Evolutionary conservation across 1,140 invertebrate species (phyloP).

Genomic region (Luehdorfia chinensis): DNA sequence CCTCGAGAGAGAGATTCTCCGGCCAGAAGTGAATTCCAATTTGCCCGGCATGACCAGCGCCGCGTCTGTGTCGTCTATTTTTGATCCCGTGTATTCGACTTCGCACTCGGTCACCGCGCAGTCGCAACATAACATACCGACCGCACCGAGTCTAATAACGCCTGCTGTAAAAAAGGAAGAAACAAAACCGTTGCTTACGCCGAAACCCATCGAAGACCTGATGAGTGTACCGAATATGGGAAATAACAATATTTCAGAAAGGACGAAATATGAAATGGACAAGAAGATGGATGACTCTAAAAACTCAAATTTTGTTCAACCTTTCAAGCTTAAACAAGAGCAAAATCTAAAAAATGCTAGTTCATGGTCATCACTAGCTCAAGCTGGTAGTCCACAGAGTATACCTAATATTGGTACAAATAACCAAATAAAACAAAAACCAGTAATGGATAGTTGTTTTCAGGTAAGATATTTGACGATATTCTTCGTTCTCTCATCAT

Average conservation of each 20-base stretch:
- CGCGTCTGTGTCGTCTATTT: conserved; percentile 81
- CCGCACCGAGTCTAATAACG: conserved; percentile 69
- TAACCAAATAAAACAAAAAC: conserved; percentile 80
- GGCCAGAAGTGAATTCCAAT: conserved; percentile 50
- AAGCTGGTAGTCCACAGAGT: conserved; percentile 85
- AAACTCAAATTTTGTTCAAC: conserved; percentile 80
- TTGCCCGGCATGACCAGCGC: conserved; percentile 74
- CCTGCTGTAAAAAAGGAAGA: conserved; percentile 78
- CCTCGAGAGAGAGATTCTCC: conserved; percentile 54
- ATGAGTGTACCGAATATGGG: conserved; percentile 75
- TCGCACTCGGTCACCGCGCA: conserved; percentile 67
- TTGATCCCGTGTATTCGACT: conserved; percentile 79
- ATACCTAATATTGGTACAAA: conserved; percentile 76
- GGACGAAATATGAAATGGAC: conserved; percentile 73
- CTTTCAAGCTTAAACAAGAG: conserved; percentile 83
- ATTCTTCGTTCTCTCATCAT: neutral
- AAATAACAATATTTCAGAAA: conserved; percentile 68
- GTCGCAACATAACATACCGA: conserved; percentile 64
- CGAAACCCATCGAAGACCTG: conserved; percentile 80
- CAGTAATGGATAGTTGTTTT: conserved; percentile 82
- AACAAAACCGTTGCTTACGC: conserved; percentile 77
- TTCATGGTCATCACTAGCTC: conserved; percentile 94
- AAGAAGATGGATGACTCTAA: conserved; percentile 68
- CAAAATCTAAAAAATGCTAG: conserved; percentile 92
- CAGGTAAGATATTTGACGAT: conserved; percentile 60